Evolutionary conservation across 2,888 invertebrate genomes (phyloP), one percentile per base, ranked within the genome.

Genomic region (Pollenia angustigena): DNA sequence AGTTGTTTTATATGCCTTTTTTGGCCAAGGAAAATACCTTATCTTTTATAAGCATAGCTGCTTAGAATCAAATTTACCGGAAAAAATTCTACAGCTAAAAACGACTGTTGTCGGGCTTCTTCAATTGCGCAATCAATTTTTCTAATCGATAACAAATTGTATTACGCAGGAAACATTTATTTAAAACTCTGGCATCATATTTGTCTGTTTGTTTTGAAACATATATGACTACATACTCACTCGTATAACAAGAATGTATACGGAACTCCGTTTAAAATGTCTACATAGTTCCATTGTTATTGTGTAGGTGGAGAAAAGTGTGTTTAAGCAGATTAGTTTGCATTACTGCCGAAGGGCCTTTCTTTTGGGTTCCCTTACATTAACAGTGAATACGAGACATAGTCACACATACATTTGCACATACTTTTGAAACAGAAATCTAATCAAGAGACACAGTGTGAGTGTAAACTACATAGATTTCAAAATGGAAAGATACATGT

Each of bases 301-400:
- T 48, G 40, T 64, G 54, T 80, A 78, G 64, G 72, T 81, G 71
- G 81, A 68, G 72, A 46, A 66, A 75, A 52, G 64, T 74, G 64
- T 78, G 69, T 84, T 87, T 81, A 87, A 87, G 64, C 74, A 87
- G 87, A 87, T 87, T 87, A 87, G 87, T 84, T 87, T 87, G 62
- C 68, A 69, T 84, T 81, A 78, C 72, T 69, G 84, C 87, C 69
- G 56, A 50, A 74, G 84, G 85, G 84, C 72, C 40, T 75, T 60
- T 74, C 52, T 76, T 69, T 60, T 78, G 52, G 68, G 81, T 87
- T 84, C 81, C 78, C 72, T 81, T 64, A 69, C 81, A 78, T 74
- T 76, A 50, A 52, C 58, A 86, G 56, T 56, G 64, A 81, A 40
- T 23, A 69, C 16, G 18, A 75, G 60, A 40, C 23, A 18, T 12